Conservation (phyloP, 2,797 vertebrate genomes). For the Nannoperca australis region DNA sequence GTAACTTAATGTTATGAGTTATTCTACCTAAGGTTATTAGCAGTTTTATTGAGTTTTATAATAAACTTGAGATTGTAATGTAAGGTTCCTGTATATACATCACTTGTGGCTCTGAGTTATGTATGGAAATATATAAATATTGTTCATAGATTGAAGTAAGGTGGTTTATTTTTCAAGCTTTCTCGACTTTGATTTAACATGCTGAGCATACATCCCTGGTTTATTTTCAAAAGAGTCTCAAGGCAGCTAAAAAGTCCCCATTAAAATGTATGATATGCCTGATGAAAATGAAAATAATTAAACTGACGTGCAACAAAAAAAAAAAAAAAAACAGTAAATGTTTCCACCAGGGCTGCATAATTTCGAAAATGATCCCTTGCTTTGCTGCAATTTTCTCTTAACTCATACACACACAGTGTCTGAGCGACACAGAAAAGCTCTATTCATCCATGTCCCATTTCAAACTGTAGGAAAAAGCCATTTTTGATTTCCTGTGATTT, state of each 20-base stretch:
- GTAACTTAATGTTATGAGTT: not conserved
- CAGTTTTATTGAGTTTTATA: constrained; percentile 21
- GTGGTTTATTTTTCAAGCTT: constrained; percentile 67
- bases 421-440: constrained; percentile 68
- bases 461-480: constrained; percentile 63
- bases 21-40: constrained; percentile 7
- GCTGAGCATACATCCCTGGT: constrained; percentile 47
- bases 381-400: constrained; percentile 71
- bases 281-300: constrained; percentile 79
- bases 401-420: constrained; percentile 53
- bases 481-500: constrained; percentile 83
- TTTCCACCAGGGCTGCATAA: constrained; percentile 69
- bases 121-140: constrained; percentile 45
- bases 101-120: constrained; percentile 16
- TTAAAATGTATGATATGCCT: constrained; percentile 72
- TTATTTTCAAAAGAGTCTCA: constrained; percentile 69
- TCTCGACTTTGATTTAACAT: constrained; percentile 62
- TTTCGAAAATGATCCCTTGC: constrained; percentile 76
- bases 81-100: not conserved
- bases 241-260: constrained; percentile 65
- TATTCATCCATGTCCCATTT: constrained; percentile 66
- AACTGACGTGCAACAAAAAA: constrained; percentile 54
- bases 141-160: constrained; percentile 31
- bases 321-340: constrained; percentile 60
- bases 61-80: constrained; percentile 24